These are phyloP conservation scores for Athripsodes cinereus DNA, from an alignment of 2,888 invertebrate genomes.

Conservation along the genomic window DNA sequence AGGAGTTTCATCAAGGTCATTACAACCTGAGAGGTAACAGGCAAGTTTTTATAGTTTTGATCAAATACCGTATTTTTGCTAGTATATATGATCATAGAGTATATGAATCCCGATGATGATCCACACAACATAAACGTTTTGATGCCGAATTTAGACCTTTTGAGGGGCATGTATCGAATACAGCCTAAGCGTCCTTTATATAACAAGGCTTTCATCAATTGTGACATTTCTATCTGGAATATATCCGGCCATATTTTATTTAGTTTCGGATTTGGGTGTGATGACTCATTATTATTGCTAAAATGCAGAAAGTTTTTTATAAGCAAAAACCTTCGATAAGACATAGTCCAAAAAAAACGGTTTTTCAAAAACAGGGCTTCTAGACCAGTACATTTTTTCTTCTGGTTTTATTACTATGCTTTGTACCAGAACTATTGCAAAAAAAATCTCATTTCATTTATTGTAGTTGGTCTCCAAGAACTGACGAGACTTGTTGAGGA, in stretches of 20 bases:
- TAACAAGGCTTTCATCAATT: constrained; percentile 31
- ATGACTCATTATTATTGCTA: constrained; percentile 19
- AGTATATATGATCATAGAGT: too few relatives aligned
- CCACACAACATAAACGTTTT: constrained; percentile 31
- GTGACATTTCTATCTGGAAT: constrained; percentile 27
- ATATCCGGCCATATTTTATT: constrained; percentile 25
- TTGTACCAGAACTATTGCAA: constrained; percentile 16
- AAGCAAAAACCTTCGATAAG: constrained; percentile 13
- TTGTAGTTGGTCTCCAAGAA: constrained; percentile 10
- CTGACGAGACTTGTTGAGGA: constrained; percentile 4
- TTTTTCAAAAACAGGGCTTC: constrained; percentile 9
- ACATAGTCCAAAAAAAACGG: constrained; percentile 16
- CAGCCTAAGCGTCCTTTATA: constrained; percentile 31
- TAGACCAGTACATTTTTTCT: too few relatives aligned
- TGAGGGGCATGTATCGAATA: constrained; percentile 31
- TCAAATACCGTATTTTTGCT: constrained; percentile 28
- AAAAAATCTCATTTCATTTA: constrained; percentile 19
- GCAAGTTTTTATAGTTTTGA: constrained; percentile 22
- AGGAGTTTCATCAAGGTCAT: constrained; percentile 26
- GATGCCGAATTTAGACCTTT: constrained; percentile 31
- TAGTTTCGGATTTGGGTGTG: constrained; percentile 24
- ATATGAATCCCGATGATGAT: constrained; percentile 30
- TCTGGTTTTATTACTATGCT: constrained; percentile 17
- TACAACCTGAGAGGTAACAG: constrained; percentile 28
- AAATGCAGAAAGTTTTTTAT: constrained; percentile 23